Evolutionary conservation across 1,140 invertebrate genomes (phyloP).

Genomic region (Trinorchestia longiramus): DNA sequence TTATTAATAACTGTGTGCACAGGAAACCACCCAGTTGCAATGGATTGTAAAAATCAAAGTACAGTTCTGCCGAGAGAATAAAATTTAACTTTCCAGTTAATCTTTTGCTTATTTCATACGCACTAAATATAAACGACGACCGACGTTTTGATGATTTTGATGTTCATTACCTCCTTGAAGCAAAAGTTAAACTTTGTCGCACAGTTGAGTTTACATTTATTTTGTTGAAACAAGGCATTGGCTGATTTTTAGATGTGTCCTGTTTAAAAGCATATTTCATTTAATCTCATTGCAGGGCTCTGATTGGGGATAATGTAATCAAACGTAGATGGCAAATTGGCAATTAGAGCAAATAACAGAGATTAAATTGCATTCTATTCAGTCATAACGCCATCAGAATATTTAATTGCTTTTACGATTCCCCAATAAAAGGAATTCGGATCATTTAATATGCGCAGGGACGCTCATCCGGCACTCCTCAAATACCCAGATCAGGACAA

Average conservation of each 20-base stretch:
- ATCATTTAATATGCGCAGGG: constrained; percentile 1
- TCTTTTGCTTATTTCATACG: too few relatives aligned
- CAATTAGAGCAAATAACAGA: constrained; percentile 21
- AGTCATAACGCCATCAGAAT: constrained; percentile 17
- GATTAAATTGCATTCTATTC: constrained; percentile 39
- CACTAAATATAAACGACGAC: too few relatives aligned
- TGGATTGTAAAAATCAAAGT: too few relatives aligned
- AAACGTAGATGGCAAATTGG: background rate
- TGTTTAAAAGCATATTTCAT: background rate
- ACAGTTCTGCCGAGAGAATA: too few relatives aligned
- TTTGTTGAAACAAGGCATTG: background rate
- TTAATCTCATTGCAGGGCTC: background rate
- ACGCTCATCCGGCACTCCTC: background rate
- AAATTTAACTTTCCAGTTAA: too few relatives aligned
- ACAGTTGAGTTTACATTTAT: background rate
- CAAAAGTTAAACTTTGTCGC: background rate
- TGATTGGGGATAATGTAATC: constrained; percentile 4
- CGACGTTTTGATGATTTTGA: too few relatives aligned
- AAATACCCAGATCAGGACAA: background rate
- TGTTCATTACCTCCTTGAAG: background rate
- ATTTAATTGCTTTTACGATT: background rate
- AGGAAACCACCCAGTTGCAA: too few relatives aligned
- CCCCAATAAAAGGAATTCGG: background rate
- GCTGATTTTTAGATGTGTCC: background rate
- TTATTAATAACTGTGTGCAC: too few relatives aligned